Percentiles rank a stretch among this genome's conserved stretches.
These are phyloP conservation scores for Mobula birostris DNA, from an alignment of 2,113 vertebrate genomes.

Conservation along the genomic window DNA sequence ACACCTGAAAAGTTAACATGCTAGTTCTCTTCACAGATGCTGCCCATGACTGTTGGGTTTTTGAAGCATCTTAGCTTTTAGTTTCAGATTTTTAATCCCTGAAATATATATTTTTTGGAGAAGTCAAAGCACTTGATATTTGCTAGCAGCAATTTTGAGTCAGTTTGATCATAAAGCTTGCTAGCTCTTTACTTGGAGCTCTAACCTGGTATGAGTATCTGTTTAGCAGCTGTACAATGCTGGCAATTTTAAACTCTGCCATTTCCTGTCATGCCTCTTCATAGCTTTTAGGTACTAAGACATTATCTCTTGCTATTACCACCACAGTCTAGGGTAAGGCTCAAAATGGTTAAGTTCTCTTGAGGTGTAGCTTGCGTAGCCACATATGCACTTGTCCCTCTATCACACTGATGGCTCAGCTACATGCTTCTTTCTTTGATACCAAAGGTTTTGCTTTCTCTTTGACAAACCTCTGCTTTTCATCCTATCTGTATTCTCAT, in stretches of 20 bases:
- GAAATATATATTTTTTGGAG: background rate
- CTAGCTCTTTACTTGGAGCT: background rate
- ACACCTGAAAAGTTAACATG: background rate
- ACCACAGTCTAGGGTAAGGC: background rate
- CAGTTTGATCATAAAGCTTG: background rate
- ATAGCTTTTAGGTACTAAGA: background rate
- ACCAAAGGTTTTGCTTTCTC: no score
- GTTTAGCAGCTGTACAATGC: background rate
- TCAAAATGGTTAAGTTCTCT: background rate
- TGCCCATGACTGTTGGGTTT: no score
- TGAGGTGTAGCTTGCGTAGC: background rate
- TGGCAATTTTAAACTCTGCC: background rate
- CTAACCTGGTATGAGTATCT: background rate
- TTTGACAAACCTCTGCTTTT: background rate
- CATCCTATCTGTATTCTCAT: background rate
- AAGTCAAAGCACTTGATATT: background rate
- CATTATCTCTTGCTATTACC: background rate
- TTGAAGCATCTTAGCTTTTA: no score
- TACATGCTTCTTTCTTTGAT: no score
- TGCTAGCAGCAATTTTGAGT: background rate
- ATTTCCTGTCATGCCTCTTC: background rate
- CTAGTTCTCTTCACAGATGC: no score
- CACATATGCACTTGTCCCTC: background rate
- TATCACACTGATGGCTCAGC: background rate
- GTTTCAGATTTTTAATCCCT: no score